phyloP scores from a whole-genome alignment of 2,797 vertebrate genomes.

The Protosalanx chinensis region DNA sequence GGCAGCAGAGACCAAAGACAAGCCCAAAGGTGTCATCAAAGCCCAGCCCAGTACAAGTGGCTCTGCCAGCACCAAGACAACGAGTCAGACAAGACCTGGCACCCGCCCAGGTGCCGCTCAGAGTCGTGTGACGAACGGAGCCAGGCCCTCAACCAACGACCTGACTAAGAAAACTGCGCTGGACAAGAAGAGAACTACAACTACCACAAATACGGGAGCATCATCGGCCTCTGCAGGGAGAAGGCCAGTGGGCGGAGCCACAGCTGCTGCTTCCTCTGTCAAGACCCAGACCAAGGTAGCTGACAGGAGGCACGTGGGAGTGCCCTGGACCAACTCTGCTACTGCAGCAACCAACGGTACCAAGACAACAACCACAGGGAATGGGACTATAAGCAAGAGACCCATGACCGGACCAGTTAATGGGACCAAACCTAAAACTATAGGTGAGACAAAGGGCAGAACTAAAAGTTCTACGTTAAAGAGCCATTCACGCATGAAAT shows the following conservation, averaged over 20 bases:
- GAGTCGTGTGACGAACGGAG: constrained; percentile 46
- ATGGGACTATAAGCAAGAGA: constrained; percentile 47
- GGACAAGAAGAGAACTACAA: constrained; percentile 33
- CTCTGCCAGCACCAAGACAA: constrained; percentile 36
- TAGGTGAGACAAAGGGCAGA: constrained; percentile 47
- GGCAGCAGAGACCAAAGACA: constrained; percentile 48
- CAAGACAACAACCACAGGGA: constrained; percentile 38
- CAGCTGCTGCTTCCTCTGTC: constrained; percentile 18
- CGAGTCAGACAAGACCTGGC: constrained; percentile 29
- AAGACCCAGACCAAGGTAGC: constrained; percentile 53
- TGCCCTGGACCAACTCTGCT: constrained; percentile 40
- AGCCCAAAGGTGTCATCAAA: constrained; percentile 52
- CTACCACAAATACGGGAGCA: constrained; percentile 17
- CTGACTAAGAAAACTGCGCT: constrained; percentile 43
- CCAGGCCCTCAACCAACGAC: constrained; percentile 39
- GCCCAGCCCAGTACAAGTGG: constrained; percentile 18
- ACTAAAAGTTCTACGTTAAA: too few relatives aligned
- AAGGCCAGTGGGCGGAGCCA: constrained; percentile 40
- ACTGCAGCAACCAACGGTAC: constrained; percentile 48
- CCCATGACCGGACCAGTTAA: constrained; percentile 39
- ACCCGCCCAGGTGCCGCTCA: constrained; percentile 43
- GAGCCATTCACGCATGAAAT: not conserved
- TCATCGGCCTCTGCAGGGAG: constrained; percentile 46
- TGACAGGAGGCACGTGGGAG: constrained; percentile 58
- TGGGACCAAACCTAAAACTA: constrained; percentile 58